A percentile compares a stretch with the other conserved stretches of the same genome.
These are phyloP conservation scores for Pyxicephalus adspersus DNA, from an alignment of 2,113 vertebrate genomes.

Conservation along the genomic window DNA sequence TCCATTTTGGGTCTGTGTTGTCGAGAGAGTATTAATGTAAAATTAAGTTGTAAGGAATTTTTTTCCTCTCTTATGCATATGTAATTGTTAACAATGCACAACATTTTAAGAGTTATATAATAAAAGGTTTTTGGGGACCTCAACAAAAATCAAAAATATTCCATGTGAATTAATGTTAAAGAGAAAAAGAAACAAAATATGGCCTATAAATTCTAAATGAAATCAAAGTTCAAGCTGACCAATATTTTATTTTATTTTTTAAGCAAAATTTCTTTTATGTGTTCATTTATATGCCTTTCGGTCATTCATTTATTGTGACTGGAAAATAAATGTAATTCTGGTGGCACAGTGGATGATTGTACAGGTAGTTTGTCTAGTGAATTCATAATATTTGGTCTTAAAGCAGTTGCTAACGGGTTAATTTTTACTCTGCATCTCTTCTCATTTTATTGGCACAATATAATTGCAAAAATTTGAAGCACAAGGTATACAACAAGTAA, in stretches of 20 bases:
- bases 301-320: conserved; percentile 77
- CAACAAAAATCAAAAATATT: conserved; percentile 79
- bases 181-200: conserved; percentile 64
- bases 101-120: conserved; percentile 82
- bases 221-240: conserved; percentile 90
- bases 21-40: conserved; percentile 88
- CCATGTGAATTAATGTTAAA: conserved; percentile 67
- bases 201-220: conserved; percentile 90
- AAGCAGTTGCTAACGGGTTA: conserved; percentile 16
- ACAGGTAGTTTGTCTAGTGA: conserved; percentile 55
- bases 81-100: conserved; percentile 82
- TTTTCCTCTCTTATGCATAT: conserved; percentile 87
- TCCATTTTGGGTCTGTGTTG: conserved; percentile 89
- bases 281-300: conserved; percentile 84
- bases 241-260: conserved; percentile 80
- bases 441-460: conserved; percentile 38
- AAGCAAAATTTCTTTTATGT: conserved; percentile 98
- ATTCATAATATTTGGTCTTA: conserved; percentile 30
- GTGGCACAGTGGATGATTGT: conserved; percentile 59
- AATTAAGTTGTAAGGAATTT: conserved; percentile 77
- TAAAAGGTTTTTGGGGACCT: conserved; percentile 76
- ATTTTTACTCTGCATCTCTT: not conserved
- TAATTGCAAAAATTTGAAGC: conserved; percentile 25
- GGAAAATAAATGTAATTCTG: conserved; percentile 61
- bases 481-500: conserved; percentile 48